Base-by-base conservation (phyloP, 2,888 invertebrate genomes). In the Diarsia rubi region DNA sequence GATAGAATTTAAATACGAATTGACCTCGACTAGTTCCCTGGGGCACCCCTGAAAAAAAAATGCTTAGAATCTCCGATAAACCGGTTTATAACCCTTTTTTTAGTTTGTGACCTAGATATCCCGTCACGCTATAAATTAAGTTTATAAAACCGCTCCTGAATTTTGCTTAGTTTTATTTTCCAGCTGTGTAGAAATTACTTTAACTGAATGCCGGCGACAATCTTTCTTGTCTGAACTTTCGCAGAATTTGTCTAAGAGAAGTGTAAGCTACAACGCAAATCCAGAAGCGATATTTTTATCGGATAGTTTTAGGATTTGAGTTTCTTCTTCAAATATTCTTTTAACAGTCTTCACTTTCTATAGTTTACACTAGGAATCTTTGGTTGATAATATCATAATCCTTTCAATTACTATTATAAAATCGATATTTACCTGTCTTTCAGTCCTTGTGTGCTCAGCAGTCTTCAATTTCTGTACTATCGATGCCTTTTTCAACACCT, bases 391-490 rank as follows among this genome's bases (percentile, higher is more conserved):
- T 21, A 49, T 6, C 1, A 19, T n/a, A n/a, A n/a, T 6, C 16
- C 1, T 19, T 12, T 21, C 19, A 31, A 45, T 69, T 14, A 19
- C 11, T 52, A 78, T 21, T 16, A n/a, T 8, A 72, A 59, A 59
- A 60, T 54, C 0, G 3, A 19, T 42, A 52, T 87, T 88, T 88
- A 97, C 97, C 97, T 99, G 98, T 95, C 99, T 97, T 95, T 99
- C 99, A 71, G 99, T 99, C 97, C 98, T 98, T 47, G 99, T 99
- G 96, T 99, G 99, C 93, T 99, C 99, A 19, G 99, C 98, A 75
- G 99, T 99, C 97, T 99, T 99, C 93, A 98, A 98, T 96, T 99
- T 99, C 94, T 98, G 98, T 57, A 99, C 98, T 89, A 99, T 99
- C 45, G 98, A 98, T 72, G 99, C 98, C 94, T 99, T 99, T 95